Percentiles rank a stretch among this genome's conserved stretches.
Evolutionary conservation across 2,113 vertebrate species (phyloP).

Genomic region (Phodopus roborovskii): DNA sequence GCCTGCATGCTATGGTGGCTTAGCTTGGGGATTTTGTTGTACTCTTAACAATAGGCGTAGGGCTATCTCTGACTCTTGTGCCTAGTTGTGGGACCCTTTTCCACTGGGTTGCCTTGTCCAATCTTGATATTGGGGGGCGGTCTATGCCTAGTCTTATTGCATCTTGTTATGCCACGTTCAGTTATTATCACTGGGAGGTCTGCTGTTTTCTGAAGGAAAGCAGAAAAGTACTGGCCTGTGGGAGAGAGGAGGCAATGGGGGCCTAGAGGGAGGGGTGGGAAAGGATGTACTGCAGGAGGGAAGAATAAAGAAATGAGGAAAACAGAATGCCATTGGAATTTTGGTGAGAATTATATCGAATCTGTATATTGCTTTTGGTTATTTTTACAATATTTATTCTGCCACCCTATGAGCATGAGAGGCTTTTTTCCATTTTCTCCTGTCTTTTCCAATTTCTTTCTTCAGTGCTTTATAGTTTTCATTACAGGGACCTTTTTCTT

Average conservation of each 20-base stretch:
- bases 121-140: background rate
- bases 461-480: slow-evolving; percentile 5
- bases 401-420: background rate
- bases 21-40: background rate
- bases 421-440: background rate
- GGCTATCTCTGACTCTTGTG: background rate
- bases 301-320: background rate
- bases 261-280: background rate
- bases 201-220: background rate
- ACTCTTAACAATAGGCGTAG: background rate
- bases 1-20: background rate
- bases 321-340: background rate
- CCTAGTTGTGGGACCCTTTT: background rate
- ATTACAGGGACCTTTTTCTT: background rate
- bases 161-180: background rate
- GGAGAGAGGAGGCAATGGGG: background rate
- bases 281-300: background rate
- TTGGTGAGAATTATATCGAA: background rate
- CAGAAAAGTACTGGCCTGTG: background rate
- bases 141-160: background rate
- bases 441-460: slow-evolving; percentile 11
- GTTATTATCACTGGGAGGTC: background rate
- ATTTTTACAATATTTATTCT: slow-evolving; percentile 10
- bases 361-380: background rate
- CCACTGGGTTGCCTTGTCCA: background rate